phyloP scores from a whole-genome alignment of 2,888 invertebrate species.

The Phyllotreta striolata region DNA sequence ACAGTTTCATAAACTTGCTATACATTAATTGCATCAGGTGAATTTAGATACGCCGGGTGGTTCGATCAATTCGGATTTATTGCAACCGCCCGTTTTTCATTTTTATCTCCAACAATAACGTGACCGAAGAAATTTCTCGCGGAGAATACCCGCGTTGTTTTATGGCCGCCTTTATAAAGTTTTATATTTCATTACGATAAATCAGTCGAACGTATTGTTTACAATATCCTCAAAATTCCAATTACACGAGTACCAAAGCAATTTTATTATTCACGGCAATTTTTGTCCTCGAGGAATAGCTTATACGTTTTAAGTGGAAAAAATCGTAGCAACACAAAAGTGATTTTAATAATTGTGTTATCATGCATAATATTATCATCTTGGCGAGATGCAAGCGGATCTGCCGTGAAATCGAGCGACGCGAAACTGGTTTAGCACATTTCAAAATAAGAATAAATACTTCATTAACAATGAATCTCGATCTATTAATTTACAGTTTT shows the following conservation, averaged over 20 bases:
- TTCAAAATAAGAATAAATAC: constrained; percentile 24
- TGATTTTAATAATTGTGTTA: too few species aligned
- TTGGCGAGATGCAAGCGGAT: neutral
- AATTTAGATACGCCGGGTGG: constrained; percentile 1
- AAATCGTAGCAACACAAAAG: too few species aligned
- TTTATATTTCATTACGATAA: constrained; percentile 51
- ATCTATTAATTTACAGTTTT: constrained; percentile 28
- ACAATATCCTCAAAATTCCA: constrained; percentile 37
- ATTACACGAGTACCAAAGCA: too few species aligned
- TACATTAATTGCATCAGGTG: too few species aligned
- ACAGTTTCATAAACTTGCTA: too few species aligned
- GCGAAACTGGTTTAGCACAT: constrained; percentile 21
- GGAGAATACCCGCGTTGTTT: constrained; percentile 48
- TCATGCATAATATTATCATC: too few species aligned
- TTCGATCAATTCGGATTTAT: constrained; percentile 8
- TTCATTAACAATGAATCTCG: constrained; percentile 27
- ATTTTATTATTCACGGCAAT: too few species aligned
- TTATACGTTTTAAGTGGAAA: too few species aligned
- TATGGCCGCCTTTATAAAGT: constrained; percentile 49
- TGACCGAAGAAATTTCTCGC: constrained; percentile 44
- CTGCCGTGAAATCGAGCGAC: constrained; percentile 10
- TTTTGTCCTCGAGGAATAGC: too few species aligned
- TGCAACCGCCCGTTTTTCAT: constrained; percentile 16
- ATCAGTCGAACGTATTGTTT: constrained; percentile 44
- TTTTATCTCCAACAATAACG: constrained; percentile 44